phyloP scores from a whole-genome alignment of 1,140 invertebrate genomes.

The Drosophila mojavensis region DNA sequence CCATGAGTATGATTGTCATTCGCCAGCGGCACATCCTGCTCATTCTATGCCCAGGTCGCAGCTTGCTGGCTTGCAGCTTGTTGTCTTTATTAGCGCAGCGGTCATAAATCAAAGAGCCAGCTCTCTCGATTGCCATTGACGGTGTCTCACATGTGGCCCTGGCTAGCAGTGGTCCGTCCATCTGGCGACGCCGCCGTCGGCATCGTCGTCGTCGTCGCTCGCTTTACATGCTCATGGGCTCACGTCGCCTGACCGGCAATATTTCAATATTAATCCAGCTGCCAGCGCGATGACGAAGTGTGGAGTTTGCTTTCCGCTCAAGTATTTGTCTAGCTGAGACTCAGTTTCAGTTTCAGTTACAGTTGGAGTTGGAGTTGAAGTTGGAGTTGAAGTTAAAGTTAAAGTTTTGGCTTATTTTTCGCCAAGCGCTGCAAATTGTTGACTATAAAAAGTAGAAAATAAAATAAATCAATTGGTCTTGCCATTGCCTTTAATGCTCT shows the following conservation, averaged over 20 bases:
- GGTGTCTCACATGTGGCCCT: slow-evolving; percentile 67
- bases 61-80: slow-evolving; percentile 69
- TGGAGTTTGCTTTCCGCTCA: slow-evolving; percentile 69
- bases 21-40: slow-evolving; percentile 71
- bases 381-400: slow-evolving; percentile 8
- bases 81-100: slow-evolving; percentile 78
- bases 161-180: slow-evolving; percentile 32
- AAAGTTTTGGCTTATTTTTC: slow-evolving; percentile 23
- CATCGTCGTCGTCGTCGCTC: slow-evolving; percentile 19
- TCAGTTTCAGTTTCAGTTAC: slow-evolving; percentile 33
- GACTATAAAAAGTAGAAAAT: slow-evolving; percentile 59
- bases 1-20: slow-evolving; percentile 63
- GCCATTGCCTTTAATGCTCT: slow-evolving; percentile 13
- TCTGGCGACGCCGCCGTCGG: no score
- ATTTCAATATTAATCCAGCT: slow-evolving; percentile 83
- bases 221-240: slow-evolving; percentile 69
- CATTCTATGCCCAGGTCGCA: slow-evolving; percentile 18
- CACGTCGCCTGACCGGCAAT: slow-evolving; percentile 62
- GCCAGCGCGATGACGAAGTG: slow-evolving; percentile 80
- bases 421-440: slow-evolving; percentile 45
- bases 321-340: slow-evolving; percentile 73
- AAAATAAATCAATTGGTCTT: slow-evolving; percentile 75
- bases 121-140: slow-evolving; percentile 50
- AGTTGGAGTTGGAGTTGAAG: slow-evolving; percentile 20
- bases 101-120: slow-evolving; percentile 79